A percentile compares a stretch with the other conserved stretches of the same genome.
Evolutionary conservation across 2,113 vertebrate genomes (phyloP).

Genomic region (Chaetops frenatus): DNA sequence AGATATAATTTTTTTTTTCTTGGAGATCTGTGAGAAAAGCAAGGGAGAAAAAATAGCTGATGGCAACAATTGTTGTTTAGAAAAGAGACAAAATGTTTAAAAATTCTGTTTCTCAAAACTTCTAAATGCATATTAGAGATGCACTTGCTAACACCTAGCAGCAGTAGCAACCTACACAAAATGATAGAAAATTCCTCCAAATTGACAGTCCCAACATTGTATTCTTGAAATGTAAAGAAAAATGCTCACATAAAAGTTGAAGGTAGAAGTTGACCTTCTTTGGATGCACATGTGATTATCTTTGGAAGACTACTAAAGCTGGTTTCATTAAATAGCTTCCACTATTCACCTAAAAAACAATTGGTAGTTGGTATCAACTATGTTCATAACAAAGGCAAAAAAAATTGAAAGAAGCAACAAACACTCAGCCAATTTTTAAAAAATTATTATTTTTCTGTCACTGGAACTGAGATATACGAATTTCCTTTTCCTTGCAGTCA

Average conservation of each 20-base stretch:
- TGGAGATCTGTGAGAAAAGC: background rate
- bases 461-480: background rate
- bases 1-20: background rate
- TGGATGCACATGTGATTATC: background rate
- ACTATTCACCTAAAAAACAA: background rate
- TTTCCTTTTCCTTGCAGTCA: background rate
- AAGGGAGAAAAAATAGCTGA: constrained; percentile 12
- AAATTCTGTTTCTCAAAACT: constrained; percentile 7
- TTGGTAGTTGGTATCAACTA: background rate
- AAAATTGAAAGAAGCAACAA: background rate
- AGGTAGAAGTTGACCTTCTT: background rate
- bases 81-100: constrained; percentile 18
- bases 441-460: background rate
- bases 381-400: background rate
- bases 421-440: background rate
- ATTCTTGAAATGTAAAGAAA: background rate
- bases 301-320: background rate
- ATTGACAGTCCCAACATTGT: background rate
- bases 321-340: background rate
- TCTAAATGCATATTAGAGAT: background rate
- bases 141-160: constrained; percentile 46
- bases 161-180: constrained; percentile 40
- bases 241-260: background rate
- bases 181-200: background rate
- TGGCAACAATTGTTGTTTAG: constrained; percentile 11